Percentiles rank a stretch among this genome's conserved stretches.
Evolutionary conservation across 2,888 invertebrate genomes (phyloP).

Genomic region (Dromius quadrimaculatus): DNA sequence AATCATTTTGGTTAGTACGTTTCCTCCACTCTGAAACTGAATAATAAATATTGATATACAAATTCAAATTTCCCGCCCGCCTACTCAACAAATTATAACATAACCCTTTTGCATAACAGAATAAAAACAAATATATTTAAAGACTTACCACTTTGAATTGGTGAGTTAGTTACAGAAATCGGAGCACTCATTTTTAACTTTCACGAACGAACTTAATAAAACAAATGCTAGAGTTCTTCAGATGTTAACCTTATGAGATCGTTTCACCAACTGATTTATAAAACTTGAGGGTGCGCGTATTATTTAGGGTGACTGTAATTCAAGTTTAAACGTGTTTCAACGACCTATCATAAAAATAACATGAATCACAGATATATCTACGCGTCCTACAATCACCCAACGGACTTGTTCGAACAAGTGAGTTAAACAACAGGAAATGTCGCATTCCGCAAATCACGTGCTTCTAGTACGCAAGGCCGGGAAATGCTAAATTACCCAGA

Average conservation of each 20-base stretch:
- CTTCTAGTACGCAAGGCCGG: constrained; percentile 17
- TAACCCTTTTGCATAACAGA: constrained; percentile 28
- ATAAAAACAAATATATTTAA: background rate
- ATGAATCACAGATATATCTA: constrained; percentile 33
- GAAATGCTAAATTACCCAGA: background rate
- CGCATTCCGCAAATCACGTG: constrained; percentile 21
- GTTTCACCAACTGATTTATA: constrained; percentile 28
- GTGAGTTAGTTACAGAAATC: constrained; percentile 35
- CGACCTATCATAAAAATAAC: constrained; percentile 4
- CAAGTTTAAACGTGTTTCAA: constrained; percentile 42
- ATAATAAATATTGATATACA: constrained; percentile 4
- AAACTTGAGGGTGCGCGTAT: background rate
- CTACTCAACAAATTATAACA: constrained; percentile 4
- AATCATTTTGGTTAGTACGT: constrained; percentile 6
- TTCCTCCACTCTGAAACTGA: constrained; percentile 48
- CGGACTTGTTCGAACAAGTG: constrained; percentile 49
- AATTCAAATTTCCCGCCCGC: constrained; percentile 21
- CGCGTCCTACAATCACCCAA: constrained; percentile 31
- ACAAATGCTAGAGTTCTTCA: constrained; percentile 11
- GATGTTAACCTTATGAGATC: constrained; percentile 7
- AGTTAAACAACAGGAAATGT: constrained; percentile 30
- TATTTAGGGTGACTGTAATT: constrained; percentile 5
- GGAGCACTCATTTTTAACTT: constrained; percentile 41
- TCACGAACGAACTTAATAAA: constrained; percentile 18
- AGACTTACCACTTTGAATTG: constrained; percentile 46